phyloP scores from a whole-genome alignment of 2,888 invertebrate species.

The Sepioteuthis lessoniana region DNA sequence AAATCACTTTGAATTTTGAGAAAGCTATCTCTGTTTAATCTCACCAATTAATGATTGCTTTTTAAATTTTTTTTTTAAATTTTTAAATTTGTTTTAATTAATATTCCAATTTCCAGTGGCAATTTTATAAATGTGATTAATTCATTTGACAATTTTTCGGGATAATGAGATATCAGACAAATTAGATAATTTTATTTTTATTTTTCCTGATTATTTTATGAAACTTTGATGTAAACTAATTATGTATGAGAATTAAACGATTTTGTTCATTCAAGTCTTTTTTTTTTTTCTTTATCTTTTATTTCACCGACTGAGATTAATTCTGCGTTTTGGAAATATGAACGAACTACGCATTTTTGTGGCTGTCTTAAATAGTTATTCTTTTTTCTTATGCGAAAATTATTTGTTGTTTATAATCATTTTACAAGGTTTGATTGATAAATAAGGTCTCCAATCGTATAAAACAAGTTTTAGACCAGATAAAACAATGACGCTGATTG shows the following conservation, averaged over 20 bases:
- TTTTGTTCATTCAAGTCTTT: not conserved
- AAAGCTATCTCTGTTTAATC: not conserved
- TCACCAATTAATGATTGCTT: not conserved
- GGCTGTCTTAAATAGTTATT: too few species aligned
- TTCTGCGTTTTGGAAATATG: not conserved
- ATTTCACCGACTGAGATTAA: not conserved
- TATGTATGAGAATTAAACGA: not conserved
- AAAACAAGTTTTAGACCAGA: too few species aligned
- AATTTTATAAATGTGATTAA: constrained; percentile 7
- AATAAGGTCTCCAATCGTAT: too few species aligned
- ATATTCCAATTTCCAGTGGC: not conserved
- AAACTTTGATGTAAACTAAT: not conserved
- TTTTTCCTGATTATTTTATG: not conserved
- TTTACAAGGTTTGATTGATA: too few species aligned
- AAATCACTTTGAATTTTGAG: not conserved
- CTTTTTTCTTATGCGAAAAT: too few species aligned
- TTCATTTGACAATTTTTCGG: not conserved
- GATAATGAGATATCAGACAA: not conserved
- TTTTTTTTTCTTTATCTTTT: not conserved
- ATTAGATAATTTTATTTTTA: not conserved
- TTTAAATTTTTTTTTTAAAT: not conserved
- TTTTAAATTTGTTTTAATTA: not conserved
- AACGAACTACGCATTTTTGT: too few species aligned
- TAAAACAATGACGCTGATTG: too few species aligned
- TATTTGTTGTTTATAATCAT: too few species aligned